Percentiles rank a stretch among this genome's conserved stretches.
These are phyloP conservation scores for Nanorana parkeri DNA, from an alignment of 2,113 vertebrate genomes.

Conservation along the genomic window DNA sequence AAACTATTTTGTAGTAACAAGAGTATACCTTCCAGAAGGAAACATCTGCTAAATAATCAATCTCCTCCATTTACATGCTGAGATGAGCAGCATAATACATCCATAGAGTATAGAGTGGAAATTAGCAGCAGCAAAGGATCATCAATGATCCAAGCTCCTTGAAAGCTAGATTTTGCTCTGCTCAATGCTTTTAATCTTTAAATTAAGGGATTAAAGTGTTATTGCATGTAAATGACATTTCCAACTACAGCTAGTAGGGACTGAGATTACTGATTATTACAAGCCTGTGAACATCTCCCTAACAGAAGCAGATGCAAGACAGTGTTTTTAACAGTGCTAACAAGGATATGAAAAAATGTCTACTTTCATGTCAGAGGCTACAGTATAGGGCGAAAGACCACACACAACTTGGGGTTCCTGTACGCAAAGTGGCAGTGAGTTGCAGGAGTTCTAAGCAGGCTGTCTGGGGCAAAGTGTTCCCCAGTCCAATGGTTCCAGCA, in stretches of 20 bases:
- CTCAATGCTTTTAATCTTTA: not conserved
- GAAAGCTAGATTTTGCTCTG: not conserved
- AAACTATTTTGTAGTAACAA: conserved; percentile 13
- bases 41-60: conserved; percentile 22
- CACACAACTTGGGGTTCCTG: too few species aligned
- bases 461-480: too few species aligned
- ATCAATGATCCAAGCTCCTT: not conserved
- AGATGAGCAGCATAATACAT: not conserved
- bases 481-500: too few species aligned
- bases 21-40: conserved; percentile 5
- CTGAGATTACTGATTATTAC: not conserved
- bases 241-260: not conserved
- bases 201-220: not conserved
- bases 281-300: too few species aligned
- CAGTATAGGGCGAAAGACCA: too few species aligned
- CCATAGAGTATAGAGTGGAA: not conserved
- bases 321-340: too few species aligned
- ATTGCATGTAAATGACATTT: too few species aligned
- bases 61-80: conserved; percentile 21
- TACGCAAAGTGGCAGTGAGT: too few species aligned
- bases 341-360: too few species aligned
- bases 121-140: conserved; percentile 18
- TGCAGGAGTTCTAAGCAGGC: too few species aligned
- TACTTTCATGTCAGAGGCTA: too few species aligned
- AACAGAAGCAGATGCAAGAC: too few species aligned